A percentile compares a stretch with the other conserved stretches of the same genome.
phyloP scores from a whole-genome alignment of 2,797 vertebrate genomes.

The Propithecus perrieri region DNA sequence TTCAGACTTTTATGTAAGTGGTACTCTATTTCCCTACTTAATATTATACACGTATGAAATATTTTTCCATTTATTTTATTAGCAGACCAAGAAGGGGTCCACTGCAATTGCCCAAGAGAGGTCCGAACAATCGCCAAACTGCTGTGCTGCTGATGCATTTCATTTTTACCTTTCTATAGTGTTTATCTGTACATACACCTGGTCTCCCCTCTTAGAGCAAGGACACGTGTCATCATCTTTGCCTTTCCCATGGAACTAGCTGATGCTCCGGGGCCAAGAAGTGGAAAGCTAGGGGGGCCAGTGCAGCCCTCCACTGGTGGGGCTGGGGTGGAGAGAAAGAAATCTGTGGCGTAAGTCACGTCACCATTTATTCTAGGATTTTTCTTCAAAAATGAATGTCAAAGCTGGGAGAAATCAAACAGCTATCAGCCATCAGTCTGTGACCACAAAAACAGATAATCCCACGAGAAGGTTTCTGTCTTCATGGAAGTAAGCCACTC shows the following conservation, averaged over 20 bases:
- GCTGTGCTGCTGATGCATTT: background rate
- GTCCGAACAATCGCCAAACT: background rate
- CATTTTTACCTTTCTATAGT: background rate
- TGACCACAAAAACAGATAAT: background rate
- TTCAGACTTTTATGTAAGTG: background rate
- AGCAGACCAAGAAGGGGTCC: background rate
- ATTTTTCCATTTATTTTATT: background rate
- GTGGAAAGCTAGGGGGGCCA: background rate
- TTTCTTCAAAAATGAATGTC: background rate
- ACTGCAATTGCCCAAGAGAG: background rate
- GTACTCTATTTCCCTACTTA: background rate
- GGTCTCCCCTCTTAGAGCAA: background rate
- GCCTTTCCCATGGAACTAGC: background rate
- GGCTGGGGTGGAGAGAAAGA: fast-evolving
- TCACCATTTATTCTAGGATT: background rate
- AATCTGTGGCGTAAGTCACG: too few species aligned
- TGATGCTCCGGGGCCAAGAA: background rate
- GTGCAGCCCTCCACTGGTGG: fast-evolving
- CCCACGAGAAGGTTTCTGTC: background rate
- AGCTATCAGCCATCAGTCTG: background rate
- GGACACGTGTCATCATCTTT: background rate
- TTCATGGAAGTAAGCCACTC: background rate
- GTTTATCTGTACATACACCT: background rate
- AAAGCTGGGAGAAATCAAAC: background rate
- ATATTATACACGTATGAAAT: background rate